phyloP scores from a whole-genome alignment of 2,113 vertebrate genomes.

The Datnioides undecimradiatus region DNA sequence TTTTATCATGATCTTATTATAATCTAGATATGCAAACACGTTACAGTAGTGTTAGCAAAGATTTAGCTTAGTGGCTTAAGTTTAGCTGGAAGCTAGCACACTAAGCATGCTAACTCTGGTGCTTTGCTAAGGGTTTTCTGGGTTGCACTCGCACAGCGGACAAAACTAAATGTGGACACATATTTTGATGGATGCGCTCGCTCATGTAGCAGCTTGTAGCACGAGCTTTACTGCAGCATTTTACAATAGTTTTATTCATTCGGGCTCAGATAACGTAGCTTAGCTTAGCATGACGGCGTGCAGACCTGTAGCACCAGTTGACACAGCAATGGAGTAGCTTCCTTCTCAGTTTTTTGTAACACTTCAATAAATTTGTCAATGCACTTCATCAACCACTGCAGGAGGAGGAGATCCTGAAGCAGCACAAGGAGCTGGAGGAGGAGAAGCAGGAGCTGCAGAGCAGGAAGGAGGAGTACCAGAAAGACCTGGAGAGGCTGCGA shows the following conservation, averaged over 20 bases:
- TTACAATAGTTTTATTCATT: background rate
- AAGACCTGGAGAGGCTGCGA: conserved; percentile 90
- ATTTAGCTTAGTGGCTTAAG: too few relatives aligned
- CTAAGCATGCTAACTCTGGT: background rate
- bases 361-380: conserved; percentile 34
- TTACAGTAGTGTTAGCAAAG: too few relatives aligned
- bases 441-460: conserved; percentile 84
- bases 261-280: background rate
- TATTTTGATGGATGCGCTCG: too few relatives aligned
- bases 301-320: background rate
- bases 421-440: conserved; percentile 82
- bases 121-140: background rate
- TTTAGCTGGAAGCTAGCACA: background rate
- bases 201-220: too few relatives aligned
- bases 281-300: too few relatives aligned
- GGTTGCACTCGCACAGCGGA: too few relatives aligned
- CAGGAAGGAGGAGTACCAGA: conserved; percentile 88
- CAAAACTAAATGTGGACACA: too few relatives aligned
- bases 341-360: background rate
- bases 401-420: conserved; percentile 84
- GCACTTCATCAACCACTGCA: conserved; percentile 50
- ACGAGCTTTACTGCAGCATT: too few relatives aligned
- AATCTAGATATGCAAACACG: too few relatives aligned
- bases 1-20: too few relatives aligned
- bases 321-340: background rate